phyloP scores from a whole-genome alignment of 2,888 invertebrate species.

The Andrena fulva region DNA sequence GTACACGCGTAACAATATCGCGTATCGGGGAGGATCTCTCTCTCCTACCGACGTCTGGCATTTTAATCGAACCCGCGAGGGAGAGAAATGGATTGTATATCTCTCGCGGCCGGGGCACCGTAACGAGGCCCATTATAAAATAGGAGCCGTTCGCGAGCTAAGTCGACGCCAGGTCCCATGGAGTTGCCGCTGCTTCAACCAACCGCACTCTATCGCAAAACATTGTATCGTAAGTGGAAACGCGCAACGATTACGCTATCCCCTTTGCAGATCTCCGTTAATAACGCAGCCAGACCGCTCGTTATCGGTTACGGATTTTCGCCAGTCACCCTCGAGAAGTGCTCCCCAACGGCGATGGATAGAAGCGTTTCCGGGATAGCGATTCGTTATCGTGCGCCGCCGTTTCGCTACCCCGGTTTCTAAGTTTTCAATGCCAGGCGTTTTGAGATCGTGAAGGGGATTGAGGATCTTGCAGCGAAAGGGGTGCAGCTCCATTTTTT shows the following conservation, averaged over 20 bases:
- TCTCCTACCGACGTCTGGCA: conserved; percentile 64
- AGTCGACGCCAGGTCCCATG: conserved; percentile 1
- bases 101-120: conserved; percentile 41
- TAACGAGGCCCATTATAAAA: conserved; percentile 63
- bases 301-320: conserved; percentile 31
- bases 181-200: conserved; percentile 22
- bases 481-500: too few relatives aligned
- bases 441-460: neutral
- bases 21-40: conserved; percentile 69
- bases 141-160: conserved; percentile 1
- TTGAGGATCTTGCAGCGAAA: too few relatives aligned
- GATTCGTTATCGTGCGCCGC: neutral
- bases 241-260: conserved; percentile 57
- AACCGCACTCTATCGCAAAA: conserved; percentile 19
- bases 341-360: neutral
- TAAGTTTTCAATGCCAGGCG: neutral
- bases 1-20: conserved; percentile 76
- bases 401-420: conserved; percentile 6
- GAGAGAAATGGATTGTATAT: conserved; percentile 57
- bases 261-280: conserved; percentile 43
- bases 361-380: conserved; percentile 25
- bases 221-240: conserved; percentile 40
- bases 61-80: conserved; percentile 70
- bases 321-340: conserved; percentile 2
- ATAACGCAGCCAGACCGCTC: conserved; percentile 26